Percentiles rank a stretch among this genome's conserved stretches.
These are phyloP conservation scores for Halcyon malimbica DNA, from an alignment of 2,113 vertebrate species.

Conservation along the genomic window DNA sequence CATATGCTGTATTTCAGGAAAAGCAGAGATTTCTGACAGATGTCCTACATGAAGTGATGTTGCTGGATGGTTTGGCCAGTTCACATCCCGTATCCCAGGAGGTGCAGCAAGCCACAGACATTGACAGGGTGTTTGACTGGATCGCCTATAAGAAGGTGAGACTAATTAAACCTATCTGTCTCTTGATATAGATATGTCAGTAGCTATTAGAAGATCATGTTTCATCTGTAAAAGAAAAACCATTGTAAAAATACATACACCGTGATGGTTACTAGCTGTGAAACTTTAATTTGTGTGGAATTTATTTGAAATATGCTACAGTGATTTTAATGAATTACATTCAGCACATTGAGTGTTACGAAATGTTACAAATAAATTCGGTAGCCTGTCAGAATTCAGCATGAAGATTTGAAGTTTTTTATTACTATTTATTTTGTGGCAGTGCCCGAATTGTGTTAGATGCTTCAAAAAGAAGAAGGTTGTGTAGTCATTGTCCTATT, in stretches of 20 bases:
- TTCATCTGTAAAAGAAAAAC: background rate
- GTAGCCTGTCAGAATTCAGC: background rate
- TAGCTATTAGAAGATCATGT: background rate
- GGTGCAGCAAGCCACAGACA: slow-evolving; percentile 90
- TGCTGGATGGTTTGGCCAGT: slow-evolving; percentile 90
- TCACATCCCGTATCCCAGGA: slow-evolving; percentile 97
- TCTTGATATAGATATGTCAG: background rate
- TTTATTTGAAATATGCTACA: background rate
- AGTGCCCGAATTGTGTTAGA: background rate
- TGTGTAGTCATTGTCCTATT: background rate
- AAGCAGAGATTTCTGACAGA: slow-evolving; percentile 97
- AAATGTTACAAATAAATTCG: background rate
- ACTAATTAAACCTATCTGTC: background rate
- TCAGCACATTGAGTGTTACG: background rate
- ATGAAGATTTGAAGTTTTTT: background rate
- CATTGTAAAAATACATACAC: accelerated
- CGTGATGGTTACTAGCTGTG: background rate
- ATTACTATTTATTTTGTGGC: background rate
- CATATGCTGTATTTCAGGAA: slow-evolving; percentile 83
- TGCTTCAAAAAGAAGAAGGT: background rate
- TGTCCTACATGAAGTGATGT: slow-evolving; percentile 96
- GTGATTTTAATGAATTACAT: background rate
- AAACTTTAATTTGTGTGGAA: background rate
- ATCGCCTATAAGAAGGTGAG: slow-evolving; percentile 97
- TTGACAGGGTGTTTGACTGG: slow-evolving; percentile 96